A percentile compares a stretch with the other conserved stretches of the same genome.
phyloP scores from a whole-genome alignment of 2,113 vertebrate genomes.

The Microcebus lehilahytsara region DNA sequence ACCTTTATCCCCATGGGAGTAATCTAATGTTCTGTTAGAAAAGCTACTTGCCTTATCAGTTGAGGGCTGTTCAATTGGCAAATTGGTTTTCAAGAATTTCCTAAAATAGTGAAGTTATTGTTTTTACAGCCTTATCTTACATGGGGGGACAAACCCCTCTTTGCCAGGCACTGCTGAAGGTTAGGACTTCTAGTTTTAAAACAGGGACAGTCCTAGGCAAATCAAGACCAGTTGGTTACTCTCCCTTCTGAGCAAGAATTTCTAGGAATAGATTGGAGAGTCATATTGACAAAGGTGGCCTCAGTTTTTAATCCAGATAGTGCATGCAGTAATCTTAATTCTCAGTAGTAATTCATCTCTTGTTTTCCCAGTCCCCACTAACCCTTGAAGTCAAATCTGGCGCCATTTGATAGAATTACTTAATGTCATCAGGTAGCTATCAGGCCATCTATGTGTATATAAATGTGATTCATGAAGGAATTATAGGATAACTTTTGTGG shows the following conservation, averaged over 20 bases:
- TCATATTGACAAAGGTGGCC: neutral
- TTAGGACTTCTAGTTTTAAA: slow-evolving; percentile 16
- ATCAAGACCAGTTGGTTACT: neutral
- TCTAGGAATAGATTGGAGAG: neutral
- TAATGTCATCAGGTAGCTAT: neutral
- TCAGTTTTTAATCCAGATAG: neutral
- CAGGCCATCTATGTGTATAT: neutral
- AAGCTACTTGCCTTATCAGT: slow-evolving; percentile 1
- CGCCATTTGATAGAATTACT: neutral
- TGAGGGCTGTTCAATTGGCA: neutral
- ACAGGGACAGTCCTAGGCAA: neutral
- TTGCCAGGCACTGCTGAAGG: neutral
- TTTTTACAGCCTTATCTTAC: slow-evolving; percentile 14
- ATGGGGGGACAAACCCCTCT: neutral
- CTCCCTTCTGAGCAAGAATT: neutral
- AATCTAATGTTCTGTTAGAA: neutral
- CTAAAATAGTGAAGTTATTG: neutral
- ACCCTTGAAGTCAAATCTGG: neutral
- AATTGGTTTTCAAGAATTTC: slow-evolving; percentile 32
- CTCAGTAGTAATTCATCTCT: neutral
- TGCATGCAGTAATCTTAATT: neutral
- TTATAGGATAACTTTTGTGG: neutral
- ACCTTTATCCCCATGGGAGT: slow-evolving; percentile 9
- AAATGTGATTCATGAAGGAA: neutral
- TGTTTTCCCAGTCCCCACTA: neutral